Percentiles rank a stretch among this genome's conserved stretches.
phyloP scores from a whole-genome alignment of 2,113 vertebrate species.

The Brachyistius frenatus region DNA sequence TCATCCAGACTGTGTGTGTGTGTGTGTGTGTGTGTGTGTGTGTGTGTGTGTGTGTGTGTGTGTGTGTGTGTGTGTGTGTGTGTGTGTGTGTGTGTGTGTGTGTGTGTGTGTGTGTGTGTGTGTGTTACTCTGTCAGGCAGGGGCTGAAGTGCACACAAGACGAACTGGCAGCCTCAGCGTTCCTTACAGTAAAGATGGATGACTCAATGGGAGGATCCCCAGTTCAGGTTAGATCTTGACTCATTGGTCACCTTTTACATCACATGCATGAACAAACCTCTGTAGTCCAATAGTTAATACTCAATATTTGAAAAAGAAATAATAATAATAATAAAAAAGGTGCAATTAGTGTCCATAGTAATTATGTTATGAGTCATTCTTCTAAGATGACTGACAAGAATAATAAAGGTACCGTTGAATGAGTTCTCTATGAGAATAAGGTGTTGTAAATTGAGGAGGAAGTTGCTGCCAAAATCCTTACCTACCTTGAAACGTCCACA shows the following conservation, averaged over 20 bases:
- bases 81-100: no score
- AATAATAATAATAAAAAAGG: no score
- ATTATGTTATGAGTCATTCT: no score
- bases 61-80: slow-evolving; percentile 41
- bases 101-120: slow-evolving; percentile 4
- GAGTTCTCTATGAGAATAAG: no score
- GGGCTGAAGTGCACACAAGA: slow-evolving; percentile 85
- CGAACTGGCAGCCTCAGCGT: slow-evolving; percentile 83
- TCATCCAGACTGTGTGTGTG: not conserved
- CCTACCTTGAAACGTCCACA: no score
- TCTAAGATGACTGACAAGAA: no score
- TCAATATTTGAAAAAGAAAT: no score
- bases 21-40: slow-evolving; percentile 21
- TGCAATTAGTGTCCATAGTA: no score
- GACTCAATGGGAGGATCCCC: slow-evolving; percentile 85
- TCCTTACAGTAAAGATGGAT: slow-evolving; percentile 84
- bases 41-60: not conserved
- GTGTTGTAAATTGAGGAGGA: no score
- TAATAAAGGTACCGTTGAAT: no score
- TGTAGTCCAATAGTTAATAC: no score
- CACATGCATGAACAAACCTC: not conserved
- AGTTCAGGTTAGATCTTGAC: slow-evolving; percentile 79
- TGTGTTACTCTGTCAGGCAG: slow-evolving; percentile 77
- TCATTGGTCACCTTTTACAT: not conserved
- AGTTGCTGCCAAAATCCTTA: no score